phyloP scores from a whole-genome alignment of 1,140 invertebrate species.

The Tetragonula clypearis region DNA sequence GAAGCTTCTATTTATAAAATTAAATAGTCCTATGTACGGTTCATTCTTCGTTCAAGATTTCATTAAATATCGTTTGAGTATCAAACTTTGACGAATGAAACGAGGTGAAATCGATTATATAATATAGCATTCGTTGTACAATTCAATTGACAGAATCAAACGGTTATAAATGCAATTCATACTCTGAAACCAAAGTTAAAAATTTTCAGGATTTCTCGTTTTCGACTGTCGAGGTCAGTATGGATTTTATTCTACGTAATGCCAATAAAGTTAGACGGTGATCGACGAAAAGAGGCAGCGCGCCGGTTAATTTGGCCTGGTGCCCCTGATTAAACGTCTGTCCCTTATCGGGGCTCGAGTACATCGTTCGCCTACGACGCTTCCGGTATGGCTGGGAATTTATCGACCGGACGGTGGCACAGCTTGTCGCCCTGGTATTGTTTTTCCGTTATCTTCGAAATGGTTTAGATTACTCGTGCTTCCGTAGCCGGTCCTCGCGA shows the following conservation, averaged over 20 bases:
- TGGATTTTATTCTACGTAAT: background rate
- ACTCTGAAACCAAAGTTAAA: too few relatives aligned
- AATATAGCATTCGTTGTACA: too few relatives aligned
- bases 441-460: constrained; percentile 58
- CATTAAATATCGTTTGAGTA: background rate
- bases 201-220: too few relatives aligned
- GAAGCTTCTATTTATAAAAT: background rate
- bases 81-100: too few relatives aligned
- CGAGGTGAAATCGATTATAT: too few relatives aligned
- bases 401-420: constrained; percentile 27
- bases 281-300: background rate
- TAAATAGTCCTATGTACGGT: background rate
- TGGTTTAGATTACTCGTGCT: constrained; percentile 44
- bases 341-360: constrained; percentile 31
- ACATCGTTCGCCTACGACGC: background rate
- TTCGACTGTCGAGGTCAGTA: background rate
- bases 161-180: too few relatives aligned
- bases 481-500: constrained; percentile 21
- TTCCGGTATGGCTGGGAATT: constrained; percentile 37
- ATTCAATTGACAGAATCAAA: too few relatives aligned
- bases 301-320: constrained; percentile 27
- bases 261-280: background rate
- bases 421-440: constrained; percentile 36
- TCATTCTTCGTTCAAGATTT: background rate
- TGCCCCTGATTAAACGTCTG: constrained; percentile 29